phyloP scores from a whole-genome alignment of 2,113 vertebrate species.

The Sinocyclocheilus grahami region DNA sequence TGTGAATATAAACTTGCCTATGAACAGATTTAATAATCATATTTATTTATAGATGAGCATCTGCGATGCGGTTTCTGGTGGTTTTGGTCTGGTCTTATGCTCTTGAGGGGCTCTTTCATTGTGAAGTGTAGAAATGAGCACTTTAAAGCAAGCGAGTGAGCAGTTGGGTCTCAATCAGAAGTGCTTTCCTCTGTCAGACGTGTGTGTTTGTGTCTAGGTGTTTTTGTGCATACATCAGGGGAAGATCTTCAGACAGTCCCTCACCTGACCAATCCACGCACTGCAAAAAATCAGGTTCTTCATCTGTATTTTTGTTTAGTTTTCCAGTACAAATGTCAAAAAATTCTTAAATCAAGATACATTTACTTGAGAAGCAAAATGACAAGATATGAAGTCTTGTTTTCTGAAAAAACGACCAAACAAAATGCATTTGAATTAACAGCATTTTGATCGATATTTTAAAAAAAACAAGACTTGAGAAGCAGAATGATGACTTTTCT shows the following conservation, averaged over 20 bases:
- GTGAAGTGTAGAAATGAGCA: constrained; percentile 74
- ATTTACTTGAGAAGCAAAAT: not conserved
- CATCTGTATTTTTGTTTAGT: not conserved
- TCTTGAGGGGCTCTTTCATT: not conserved
- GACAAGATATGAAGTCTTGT: not conserved
- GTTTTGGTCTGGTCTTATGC: not conserved
- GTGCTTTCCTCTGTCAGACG: constrained; percentile 74
- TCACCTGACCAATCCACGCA: not conserved
- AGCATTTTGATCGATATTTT: too few species aligned
- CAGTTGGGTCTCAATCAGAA: constrained; percentile 69
- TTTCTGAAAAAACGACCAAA: too few species aligned
- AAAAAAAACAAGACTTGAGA: too few species aligned
- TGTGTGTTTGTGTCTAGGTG: constrained; percentile 51
- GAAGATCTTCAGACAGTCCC: not conserved
- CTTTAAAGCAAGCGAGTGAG: constrained; percentile 70
- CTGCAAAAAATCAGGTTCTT: not conserved
- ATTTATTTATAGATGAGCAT: not conserved
- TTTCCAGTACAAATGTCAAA: not conserved
- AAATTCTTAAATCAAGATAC: not conserved
- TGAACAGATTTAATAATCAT: constrained; percentile 15
- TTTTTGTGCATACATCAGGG: not conserved
- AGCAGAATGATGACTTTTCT: too few species aligned
- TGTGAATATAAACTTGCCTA: constrained; percentile 26
- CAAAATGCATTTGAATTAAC: too few species aligned
- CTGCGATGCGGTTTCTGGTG: not conserved